phyloP scores from a whole-genome alignment of 1,140 invertebrate species.

The Spodoptera litura region DNA sequence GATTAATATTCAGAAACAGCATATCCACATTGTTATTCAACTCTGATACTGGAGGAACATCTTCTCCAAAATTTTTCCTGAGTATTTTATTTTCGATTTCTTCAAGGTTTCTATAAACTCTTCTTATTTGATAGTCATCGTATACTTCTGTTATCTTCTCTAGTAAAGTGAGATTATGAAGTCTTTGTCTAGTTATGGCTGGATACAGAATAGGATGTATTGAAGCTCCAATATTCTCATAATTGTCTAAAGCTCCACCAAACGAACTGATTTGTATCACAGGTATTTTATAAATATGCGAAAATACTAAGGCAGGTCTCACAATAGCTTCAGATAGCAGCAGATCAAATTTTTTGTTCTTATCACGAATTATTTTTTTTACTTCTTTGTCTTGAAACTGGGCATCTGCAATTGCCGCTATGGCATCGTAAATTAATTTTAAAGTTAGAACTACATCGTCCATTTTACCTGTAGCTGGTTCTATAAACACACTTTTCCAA shows the following conservation, averaged over 20 bases:
- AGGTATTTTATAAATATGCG: constrained; percentile 71
- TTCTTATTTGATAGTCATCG: not conserved
- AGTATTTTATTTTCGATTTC: constrained; percentile 3
- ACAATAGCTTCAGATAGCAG: constrained; percentile 60
- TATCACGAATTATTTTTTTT: constrained; percentile 60
- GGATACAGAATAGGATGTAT: constrained; percentile 77
- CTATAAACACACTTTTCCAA: constrained; percentile 53
- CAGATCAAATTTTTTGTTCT: constrained; percentile 60
- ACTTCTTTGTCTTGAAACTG: constrained; percentile 65
- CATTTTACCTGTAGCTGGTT: constrained; percentile 25
- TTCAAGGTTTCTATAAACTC: not conserved
- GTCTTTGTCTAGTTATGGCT: constrained; percentile 58
- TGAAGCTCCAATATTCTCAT: constrained; percentile 65
- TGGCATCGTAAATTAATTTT: constrained; percentile 47
- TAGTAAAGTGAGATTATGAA: constrained; percentile 39
- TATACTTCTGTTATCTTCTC: constrained; percentile 42
- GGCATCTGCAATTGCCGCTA: constrained; percentile 54
- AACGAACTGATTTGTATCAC: constrained; percentile 70
- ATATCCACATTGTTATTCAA: constrained; percentile 81
- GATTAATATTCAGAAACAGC: constrained; percentile 68
- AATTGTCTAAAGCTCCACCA: constrained; percentile 46
- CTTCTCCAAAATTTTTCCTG: constrained; percentile 18
- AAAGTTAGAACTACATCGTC: constrained; percentile 25
- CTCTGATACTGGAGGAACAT: constrained; percentile 64
- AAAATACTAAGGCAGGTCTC: constrained; percentile 58